These are phyloP conservation scores for Centropus bengalensis DNA, from an alignment of 2,113 vertebrate species.

Conservation along the genomic window DNA sequence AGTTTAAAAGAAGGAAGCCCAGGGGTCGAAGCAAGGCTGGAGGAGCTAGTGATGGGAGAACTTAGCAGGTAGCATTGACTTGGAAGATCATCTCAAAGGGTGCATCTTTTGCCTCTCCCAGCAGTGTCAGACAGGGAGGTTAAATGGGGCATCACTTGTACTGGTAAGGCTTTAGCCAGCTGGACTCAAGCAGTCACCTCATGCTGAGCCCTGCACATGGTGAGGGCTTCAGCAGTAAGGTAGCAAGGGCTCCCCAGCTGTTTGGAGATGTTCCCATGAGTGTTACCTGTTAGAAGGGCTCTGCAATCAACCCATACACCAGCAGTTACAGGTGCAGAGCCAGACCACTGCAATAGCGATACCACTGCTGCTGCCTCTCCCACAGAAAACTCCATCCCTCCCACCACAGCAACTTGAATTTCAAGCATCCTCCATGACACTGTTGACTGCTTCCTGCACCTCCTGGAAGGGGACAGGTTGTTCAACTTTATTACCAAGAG, in stretches of 20 bases:
- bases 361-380: not conserved
- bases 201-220: fast-evolving
- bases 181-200: not conserved
- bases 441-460: not conserved
- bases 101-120: not conserved
- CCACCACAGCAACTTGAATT: not conserved
- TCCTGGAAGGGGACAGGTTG: not conserved
- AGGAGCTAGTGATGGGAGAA: not conserved
- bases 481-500: slow-evolving; percentile 7
- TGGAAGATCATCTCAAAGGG: not conserved
- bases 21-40: not conserved
- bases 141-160: not conserved
- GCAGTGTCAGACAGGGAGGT: fast-evolving
- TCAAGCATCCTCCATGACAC: not conserved
- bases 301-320: not conserved
- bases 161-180: not conserved
- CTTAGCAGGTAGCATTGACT: not conserved
- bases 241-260: not conserved
- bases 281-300: not conserved
- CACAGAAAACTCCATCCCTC: not conserved
- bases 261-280: too few species aligned
- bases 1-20: not conserved
- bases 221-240: not conserved
- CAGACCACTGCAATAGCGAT: not conserved
- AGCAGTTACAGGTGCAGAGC: not conserved